Conservation (phyloP, 2,888 invertebrate species). For the Ernsta delagoae region DNA sequence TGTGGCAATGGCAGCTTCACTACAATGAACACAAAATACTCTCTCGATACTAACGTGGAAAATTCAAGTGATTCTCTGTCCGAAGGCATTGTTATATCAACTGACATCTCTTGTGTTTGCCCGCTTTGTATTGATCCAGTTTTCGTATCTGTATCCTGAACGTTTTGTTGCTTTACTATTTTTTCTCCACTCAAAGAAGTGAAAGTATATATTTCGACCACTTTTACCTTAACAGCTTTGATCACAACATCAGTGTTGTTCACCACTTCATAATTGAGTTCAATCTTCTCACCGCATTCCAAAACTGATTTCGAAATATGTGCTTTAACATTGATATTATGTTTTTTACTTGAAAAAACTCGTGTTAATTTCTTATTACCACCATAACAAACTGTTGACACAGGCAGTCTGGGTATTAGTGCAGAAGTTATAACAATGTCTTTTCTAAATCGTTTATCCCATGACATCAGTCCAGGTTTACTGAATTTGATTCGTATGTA, state of each 20-base stretch:
- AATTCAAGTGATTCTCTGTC: conserved; percentile 4
- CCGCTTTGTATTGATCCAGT: not conserved
- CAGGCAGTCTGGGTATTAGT: not conserved
- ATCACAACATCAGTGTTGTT: not conserved
- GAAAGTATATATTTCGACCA: not conserved
- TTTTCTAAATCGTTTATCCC: not conserved
- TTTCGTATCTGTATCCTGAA: not conserved
- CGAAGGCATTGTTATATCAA: not conserved
- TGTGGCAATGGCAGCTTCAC: conserved; percentile 1
- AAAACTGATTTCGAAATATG: not conserved
- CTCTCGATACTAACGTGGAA: not conserved
- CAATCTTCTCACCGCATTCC: conserved; percentile 6
- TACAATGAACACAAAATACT: not conserved
- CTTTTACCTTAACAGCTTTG: not conserved
- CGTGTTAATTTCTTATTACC: not conserved
- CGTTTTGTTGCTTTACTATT: not conserved
- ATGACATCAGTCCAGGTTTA: conserved; percentile 1
- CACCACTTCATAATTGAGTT: not conserved
- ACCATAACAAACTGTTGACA: not conserved
- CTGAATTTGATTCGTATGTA: conserved; percentile 3
- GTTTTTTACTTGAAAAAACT: not conserved
- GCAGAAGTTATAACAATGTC: not conserved
- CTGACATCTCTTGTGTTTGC: conserved; percentile 4
- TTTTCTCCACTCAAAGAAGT: not conserved
- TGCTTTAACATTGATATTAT: not conserved